Evolutionary conservation across 2,113 vertebrate species (phyloP).

Genomic region (Hylia prasina): DNA sequence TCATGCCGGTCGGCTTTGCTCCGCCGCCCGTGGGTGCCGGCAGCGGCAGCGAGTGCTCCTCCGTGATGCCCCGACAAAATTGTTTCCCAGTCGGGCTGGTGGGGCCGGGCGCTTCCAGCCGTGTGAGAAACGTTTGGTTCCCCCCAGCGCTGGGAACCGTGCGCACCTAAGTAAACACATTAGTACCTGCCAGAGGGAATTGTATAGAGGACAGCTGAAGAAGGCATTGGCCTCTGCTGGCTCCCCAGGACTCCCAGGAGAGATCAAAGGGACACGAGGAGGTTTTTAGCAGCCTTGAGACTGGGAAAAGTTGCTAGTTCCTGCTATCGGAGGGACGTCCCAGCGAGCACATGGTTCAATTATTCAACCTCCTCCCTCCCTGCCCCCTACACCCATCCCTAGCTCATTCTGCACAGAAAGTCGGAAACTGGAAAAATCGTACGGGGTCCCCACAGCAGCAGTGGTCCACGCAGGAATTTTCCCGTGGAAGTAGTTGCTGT

Average conservation of each 20-base stretch:
- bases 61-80: background rate
- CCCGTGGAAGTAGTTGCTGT: background rate
- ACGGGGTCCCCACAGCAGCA: background rate
- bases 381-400: background rate
- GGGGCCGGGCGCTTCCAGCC: background rate
- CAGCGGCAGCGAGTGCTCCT: background rate
- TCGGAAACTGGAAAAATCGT: background rate
- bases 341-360: conserved; percentile 69
- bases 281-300: conserved; percentile 70
- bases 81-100: background rate
- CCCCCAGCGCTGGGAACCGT: conserved; percentile 70
- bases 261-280: conserved; percentile 81
- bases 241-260: conserved; percentile 71
- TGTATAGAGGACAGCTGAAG: conserved; percentile 87
- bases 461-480: background rate
- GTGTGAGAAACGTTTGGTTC: conserved; percentile 83
- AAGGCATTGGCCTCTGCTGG: conserved; percentile 84
- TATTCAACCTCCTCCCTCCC: background rate
- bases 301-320: conserved; percentile 74
- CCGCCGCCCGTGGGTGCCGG: background rate
- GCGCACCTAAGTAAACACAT: conserved; percentile 93
- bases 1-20: fast-evolving
- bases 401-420: background rate
- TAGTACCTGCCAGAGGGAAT: conserved; percentile 78
- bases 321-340: conserved; percentile 40